phyloP scores from a whole-genome alignment of 1,140 invertebrate species.

The Oryzaephilus surinamensis region DNA sequence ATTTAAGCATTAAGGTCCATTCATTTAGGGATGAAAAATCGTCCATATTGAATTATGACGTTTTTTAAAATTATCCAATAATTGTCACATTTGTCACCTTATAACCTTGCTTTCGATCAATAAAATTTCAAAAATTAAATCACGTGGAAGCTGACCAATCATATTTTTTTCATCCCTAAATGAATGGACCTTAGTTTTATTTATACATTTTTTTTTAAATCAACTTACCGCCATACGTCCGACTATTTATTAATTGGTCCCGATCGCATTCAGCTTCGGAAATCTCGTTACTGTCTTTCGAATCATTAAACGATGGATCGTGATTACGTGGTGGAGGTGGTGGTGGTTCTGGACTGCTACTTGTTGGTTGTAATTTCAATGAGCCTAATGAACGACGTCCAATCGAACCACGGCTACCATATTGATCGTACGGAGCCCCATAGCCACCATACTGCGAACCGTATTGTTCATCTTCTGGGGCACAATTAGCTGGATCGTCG shows the following conservation, averaged over 20 bases:
- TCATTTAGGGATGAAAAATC: no score
- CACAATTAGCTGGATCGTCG: slow-evolving; percentile 84
- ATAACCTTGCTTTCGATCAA: background rate
- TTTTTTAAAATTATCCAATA: slow-evolving; percentile 1
- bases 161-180: no score
- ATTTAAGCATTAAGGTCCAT: no score
- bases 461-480: slow-evolving; percentile 80
- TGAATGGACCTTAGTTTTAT: no score
- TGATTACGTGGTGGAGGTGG: slow-evolving; percentile 67
- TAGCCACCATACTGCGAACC: slow-evolving; percentile 71
- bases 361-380: slow-evolving; percentile 49
- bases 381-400: slow-evolving; percentile 48
- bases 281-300: slow-evolving; percentile 86
- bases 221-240: slow-evolving; percentile 61
- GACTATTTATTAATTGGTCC: slow-evolving; percentile 56
- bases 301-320: slow-evolving; percentile 73
- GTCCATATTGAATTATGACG: background rate
- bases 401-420: slow-evolving; percentile 70
- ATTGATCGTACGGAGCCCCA: slow-evolving; percentile 76
- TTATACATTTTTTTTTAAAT: no score
- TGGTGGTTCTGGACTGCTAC: slow-evolving; percentile 64
- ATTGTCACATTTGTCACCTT: background rate
- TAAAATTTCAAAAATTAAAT: background rate
- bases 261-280: slow-evolving; percentile 87
- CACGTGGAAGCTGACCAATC: no score